phyloP scores from a whole-genome alignment of 2,113 vertebrate species.

The Scophthalmus maximus region DNA sequence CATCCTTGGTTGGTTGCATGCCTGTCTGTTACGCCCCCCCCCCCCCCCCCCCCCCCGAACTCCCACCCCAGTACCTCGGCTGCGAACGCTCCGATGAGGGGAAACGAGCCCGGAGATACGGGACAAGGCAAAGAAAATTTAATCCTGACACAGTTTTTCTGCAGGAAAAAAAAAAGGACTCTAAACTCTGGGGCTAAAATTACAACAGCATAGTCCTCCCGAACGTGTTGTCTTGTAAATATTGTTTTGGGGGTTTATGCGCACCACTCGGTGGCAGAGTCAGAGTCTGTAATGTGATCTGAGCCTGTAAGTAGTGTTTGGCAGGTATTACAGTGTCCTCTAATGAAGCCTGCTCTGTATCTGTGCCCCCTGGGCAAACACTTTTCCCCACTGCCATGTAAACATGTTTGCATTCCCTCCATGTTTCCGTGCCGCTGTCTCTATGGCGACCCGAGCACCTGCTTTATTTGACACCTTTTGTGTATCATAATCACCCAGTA shows the following conservation, averaged over 20 bases:
- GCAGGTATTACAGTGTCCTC: conserved; percentile 36
- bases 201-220: background rate
- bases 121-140: background rate
- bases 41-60: background rate
- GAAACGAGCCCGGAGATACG: background rate
- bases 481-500: background rate
- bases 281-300: conserved; percentile 14
- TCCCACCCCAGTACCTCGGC: background rate
- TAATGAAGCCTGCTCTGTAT: conserved; percentile 46
- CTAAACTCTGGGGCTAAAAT: background rate
- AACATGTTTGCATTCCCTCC: conserved; percentile 77
- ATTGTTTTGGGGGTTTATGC: conserved; percentile 12
- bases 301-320: conserved; percentile 20
- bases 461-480: conserved; percentile 41
- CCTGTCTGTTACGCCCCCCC: background rate
- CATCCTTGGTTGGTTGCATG: background rate
- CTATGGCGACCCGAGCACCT: conserved; percentile 58
- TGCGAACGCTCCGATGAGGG: background rate
- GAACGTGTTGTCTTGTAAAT: background rate
- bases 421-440: conserved; percentile 53
- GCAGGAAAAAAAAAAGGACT: background rate
- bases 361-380: conserved; percentile 56
- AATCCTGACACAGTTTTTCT: too few species aligned
- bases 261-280: background rate
- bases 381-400: conserved; percentile 44